Percentiles rank a stretch among this genome's conserved stretches.
phyloP scores from a whole-genome alignment of 2,797 vertebrate species.

The Yasuhikotakia modesta region DNA sequence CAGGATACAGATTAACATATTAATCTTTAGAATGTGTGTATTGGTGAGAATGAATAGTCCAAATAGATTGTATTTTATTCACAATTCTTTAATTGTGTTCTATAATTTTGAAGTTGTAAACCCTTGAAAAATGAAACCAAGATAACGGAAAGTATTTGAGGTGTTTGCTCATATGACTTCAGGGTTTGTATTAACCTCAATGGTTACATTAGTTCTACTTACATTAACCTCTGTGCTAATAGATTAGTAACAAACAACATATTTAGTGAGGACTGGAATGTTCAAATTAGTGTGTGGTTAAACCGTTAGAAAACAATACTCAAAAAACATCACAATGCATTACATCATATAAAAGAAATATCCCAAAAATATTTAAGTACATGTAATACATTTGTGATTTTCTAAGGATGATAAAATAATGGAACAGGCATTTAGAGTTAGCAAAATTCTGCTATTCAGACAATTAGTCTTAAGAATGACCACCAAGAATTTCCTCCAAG shows the following conservation, averaged over 20 bases:
- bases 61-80: no score
- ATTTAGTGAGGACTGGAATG: conserved; percentile 21
- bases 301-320: conserved; percentile 31
- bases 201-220: background rate
- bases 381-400: conserved; percentile 44
- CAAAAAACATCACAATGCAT: conserved; percentile 36
- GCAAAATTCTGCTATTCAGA: conserved; percentile 9
- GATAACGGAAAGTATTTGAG: background rate
- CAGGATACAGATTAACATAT: background rate
- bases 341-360: conserved; percentile 41
- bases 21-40: background rate
- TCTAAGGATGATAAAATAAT: conserved; percentile 36
- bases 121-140: background rate
- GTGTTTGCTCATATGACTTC: no score
- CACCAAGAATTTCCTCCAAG: conserved; percentile 96
- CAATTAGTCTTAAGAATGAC: conserved; percentile 77
- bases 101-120: no score
- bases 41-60: background rate
- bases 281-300: conserved; percentile 10
- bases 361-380: conserved; percentile 37
- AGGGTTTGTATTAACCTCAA: background rate
- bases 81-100: no score
- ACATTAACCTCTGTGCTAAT: conserved; percentile 1
- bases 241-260: conserved; percentile 21
- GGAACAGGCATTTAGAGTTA: conserved; percentile 24